Evolutionary conservation across 1,140 invertebrate genomes (phyloP), one percentile per base, ranked within the genome.

Genomic region (Brachionus manjavacas): DNA sequence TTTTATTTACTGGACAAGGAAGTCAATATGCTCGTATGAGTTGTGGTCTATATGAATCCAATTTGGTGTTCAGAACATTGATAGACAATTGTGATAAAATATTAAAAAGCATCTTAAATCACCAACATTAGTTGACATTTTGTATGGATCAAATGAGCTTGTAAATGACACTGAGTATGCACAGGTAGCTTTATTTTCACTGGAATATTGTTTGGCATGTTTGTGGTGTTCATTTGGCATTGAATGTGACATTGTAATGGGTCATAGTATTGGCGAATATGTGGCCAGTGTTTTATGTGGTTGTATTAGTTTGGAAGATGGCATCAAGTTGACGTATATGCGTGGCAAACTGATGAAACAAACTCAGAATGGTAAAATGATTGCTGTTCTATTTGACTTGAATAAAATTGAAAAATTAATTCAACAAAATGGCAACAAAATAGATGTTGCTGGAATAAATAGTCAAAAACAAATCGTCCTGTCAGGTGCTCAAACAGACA

Each of bases 191-290:
- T 14, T 68, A 1, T 68, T 68, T 31, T 28, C 28, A 28, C 3
- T 68, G 4, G 66, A 68, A 68, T 68, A 68, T 31, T 28, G 66
- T 68, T 68, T 68, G 28, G 66, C 66, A 31, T 31, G 28, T 28
- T 25, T 68, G 20, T 68, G 20, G 20, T 6, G 23, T 23, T 25
- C 66, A 68, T 68, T 68, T 28, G 28, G 28, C 35, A 25, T 68
- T 23, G 12, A 31, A 28, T 31, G 23, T 14, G 23, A 68, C 35
- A 8, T 28, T 68, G 20, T 64, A 4, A 64, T 64, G 55, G 72
- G 72, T 12, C 72, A 76, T 25, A 76, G 72, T 76, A 49, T 39
- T 43, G 72, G 72, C 20, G 72, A 76, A 76, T 76, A 41, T 76
- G 72, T 76, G 1, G 72, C 72, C 16, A 8, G n/a, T 41, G 28